These are phyloP conservation scores for Phasianus colchicus DNA, from an alignment of 2,113 vertebrate species.

Conservation along the genomic window DNA sequence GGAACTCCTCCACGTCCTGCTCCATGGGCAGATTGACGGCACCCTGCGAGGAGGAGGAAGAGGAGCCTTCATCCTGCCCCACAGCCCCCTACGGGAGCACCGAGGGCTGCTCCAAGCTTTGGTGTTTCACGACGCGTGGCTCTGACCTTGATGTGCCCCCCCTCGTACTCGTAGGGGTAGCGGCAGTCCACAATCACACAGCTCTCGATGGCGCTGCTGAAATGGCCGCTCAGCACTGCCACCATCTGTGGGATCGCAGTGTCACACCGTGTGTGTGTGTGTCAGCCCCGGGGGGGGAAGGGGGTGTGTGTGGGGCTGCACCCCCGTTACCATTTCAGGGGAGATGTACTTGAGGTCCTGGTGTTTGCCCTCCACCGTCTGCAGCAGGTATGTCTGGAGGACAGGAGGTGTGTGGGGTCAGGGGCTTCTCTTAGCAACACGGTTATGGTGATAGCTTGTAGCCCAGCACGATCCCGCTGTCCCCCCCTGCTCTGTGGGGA, in stretches of 20 bases:
- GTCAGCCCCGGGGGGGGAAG: no score
- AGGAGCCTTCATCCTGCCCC: not conserved
- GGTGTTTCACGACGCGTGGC: rapidly evolving
- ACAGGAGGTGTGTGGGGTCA: not conserved
- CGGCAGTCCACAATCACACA: constrained; percentile 93
- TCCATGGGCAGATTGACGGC: constrained; percentile 94
- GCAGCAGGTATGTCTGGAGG: constrained; percentile 86
- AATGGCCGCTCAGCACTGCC: constrained; percentile 85
- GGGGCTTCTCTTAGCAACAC: not conserved
- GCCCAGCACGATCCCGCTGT: no score
- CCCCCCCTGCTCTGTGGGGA: no score
- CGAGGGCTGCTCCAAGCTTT: not conserved
- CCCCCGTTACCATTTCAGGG: constrained; percentile 83
- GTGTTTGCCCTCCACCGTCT: constrained; percentile 90
- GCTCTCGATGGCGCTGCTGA: constrained; percentile 82
- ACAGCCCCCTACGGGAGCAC: not conserved
- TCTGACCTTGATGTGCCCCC: constrained; percentile 93
- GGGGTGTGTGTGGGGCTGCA: no score
- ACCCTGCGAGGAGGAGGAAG: constrained; percentile 76
- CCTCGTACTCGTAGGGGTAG: constrained; percentile 96
- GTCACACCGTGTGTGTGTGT: no score
- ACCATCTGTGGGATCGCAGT: constrained; percentile 80
- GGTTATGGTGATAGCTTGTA: not conserved
- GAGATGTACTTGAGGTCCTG: constrained; percentile 96
- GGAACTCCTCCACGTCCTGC: constrained; percentile 86